A percentile compares a stretch with the other conserved stretches of the same genome.
phyloP scores from a whole-genome alignment of 2,797 vertebrate genomes.

The Arctocebus calabarensis region DNA sequence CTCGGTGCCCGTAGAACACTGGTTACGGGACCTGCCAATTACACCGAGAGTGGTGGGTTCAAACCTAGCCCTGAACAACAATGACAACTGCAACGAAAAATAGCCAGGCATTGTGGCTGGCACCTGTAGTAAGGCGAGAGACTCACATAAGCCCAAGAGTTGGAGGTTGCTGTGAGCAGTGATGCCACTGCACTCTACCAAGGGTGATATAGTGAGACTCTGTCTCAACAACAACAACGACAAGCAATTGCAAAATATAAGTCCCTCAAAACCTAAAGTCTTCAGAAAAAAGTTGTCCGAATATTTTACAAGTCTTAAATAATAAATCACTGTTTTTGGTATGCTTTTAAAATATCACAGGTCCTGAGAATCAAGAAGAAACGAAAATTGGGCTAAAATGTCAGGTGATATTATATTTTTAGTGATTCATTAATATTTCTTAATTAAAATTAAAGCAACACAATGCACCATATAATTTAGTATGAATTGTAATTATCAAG shows the following conservation, averaged over 20 bases:
- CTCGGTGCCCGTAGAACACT: no score
- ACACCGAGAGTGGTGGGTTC: no score
- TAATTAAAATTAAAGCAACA: constrained; percentile 32
- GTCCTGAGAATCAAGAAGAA: not conserved
- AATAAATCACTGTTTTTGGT: not conserved
- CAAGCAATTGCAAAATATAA: not conserved
- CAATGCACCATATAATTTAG: not conserved
- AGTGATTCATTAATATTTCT: constrained; percentile 45
- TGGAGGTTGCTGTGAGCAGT: no score
- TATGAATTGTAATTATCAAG: constrained; percentile 35
- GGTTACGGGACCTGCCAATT: no score
- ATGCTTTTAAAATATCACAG: not conserved
- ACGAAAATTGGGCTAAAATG: not conserved
- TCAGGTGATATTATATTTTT: not conserved
- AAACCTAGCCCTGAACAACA: no score
- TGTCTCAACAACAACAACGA: no score
- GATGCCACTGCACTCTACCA: no score
- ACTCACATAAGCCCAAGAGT: no score
- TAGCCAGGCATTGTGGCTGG: no score
- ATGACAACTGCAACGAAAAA: no score
- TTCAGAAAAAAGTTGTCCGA: not conserved
- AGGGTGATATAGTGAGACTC: no score
- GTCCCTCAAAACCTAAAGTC: not conserved
- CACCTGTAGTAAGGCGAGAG: no score
- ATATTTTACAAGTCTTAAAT: not conserved